Evolutionary conservation across 2,888 invertebrate genomes (phyloP), one percentile per base, ranked within the genome.

Genomic region (Smittia sp.): DNA sequence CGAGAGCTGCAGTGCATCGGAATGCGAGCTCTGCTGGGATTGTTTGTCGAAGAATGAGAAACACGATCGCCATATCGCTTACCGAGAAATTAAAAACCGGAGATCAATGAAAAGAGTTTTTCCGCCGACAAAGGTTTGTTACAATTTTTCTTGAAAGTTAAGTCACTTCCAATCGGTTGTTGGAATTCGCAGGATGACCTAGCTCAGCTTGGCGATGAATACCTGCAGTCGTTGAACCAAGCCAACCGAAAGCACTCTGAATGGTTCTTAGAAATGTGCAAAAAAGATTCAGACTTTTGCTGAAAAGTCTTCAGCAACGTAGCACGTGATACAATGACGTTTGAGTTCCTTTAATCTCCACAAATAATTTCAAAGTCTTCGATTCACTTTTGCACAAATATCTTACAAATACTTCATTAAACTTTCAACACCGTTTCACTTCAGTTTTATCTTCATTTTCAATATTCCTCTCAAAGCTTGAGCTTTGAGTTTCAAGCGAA

Each of bases 61-160:
- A 76, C 79, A 82, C 11, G 85, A 84, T 74, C 80, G 97, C 9
- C 84, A 88, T 68, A 83, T 85, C 75, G 90, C 95, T 0, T 91
- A 91, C 78, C 83, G 85, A 72, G 98, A 98, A 79, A 92, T 94
- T 79, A 81, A 91, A 24, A 91, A 92, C 79, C 86, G 87, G 77
- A 89, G 90, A 74, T 90, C 92, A 76, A 94, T 90, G 80, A 88
- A 89, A 78, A 85, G 97, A 77, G 85, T 97, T 27, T 89, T 92
- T 78, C 97, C 97, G 0, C 90, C 90, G 11, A 79, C 87, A 22
- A 52, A 20, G 7, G 69, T 70, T 24, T 39, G 25, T 68, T 65
- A n/a, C n/a, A 18, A 18, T 9, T 6, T 32, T 39, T 4, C 1
- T 39, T 6, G 22, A 39, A 1, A 1, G 7, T 11, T 9, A 22